Evolutionary conservation across 2,888 invertebrate genomes (phyloP), one percentile per base, ranked within the genome.

Genomic region (Orthosia gothica): DNA sequence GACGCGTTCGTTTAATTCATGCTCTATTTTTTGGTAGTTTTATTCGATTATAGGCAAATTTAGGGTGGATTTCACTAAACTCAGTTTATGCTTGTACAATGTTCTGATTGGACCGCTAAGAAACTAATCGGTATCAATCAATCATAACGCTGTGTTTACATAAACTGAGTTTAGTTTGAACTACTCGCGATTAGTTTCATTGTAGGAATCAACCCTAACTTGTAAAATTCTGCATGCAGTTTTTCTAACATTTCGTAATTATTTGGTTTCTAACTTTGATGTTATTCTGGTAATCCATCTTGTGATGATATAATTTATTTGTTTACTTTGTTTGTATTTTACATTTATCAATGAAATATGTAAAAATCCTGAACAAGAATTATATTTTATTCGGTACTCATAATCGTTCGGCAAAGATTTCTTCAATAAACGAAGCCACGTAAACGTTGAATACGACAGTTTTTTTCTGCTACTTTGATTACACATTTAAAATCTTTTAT

Each of bases 1-100:
- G 59, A 68, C 64, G 40, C 49, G 45, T 78, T 76, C 72, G 23
- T 64, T 81, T 77, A 69, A 76, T 62, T 76, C 52, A 70, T 55
- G 40, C 52, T 69, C 59, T 18, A 50, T 66, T 81, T 78, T 76
- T 75, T 20, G 54, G 57, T 67, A 40, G 23, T 72, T 82, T 64
- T 32, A 72, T 85, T 70, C 18, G 47, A 66, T 62, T 63, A 72
- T 52, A 64, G 50, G 49, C 61, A 68, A 50, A 50, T 72, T 68
- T 64, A 26, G 2, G 1, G 1, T 26, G 54, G 32, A 32, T 32
- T 32, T 32, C 32, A 5, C 32, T 32, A 32, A 32, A 32, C 5
- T 32, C 32, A 32, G 7, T 32, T 32, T 32, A 32, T 32, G 32
- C 5, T 7, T 7, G 7, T 32, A 32, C 32, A 32, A 0, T 2